Conservation (phyloP, 2,113 vertebrate species). For the Menidia beryllina region DNA sequence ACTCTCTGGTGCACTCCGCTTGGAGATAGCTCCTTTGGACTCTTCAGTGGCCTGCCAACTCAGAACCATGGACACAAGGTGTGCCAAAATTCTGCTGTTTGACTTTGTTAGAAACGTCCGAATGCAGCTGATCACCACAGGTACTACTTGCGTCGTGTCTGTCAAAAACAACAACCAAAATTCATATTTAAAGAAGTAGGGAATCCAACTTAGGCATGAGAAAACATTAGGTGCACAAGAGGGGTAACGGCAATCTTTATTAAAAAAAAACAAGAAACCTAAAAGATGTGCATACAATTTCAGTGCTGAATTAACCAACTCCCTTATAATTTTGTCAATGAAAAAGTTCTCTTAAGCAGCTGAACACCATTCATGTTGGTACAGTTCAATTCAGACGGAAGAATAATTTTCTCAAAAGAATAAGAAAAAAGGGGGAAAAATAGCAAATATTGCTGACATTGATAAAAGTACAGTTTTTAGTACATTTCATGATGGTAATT, state of each 20-base stretch:
- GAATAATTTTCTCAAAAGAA: too few species aligned
- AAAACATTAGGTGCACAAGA: too few species aligned
- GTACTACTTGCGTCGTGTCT: slow-evolving; percentile 70
- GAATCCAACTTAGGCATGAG: too few species aligned
- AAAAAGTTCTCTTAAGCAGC: background rate
- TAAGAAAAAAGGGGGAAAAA: too few species aligned
- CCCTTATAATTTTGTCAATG: background rate
- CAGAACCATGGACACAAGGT: slow-evolving; percentile 85
- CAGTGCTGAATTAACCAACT: background rate
- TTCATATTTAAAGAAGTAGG: too few species aligned
- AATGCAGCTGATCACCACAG: slow-evolving; percentile 83
- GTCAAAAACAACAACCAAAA: slow-evolving; percentile 25
- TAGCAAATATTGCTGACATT: too few species aligned
- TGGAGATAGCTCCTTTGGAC: slow-evolving; percentile 66
- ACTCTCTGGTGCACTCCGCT: slow-evolving; percentile 79
- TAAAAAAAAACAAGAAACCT: background rate
- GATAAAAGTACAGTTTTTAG: background rate
- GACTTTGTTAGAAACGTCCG: slow-evolving; percentile 83
- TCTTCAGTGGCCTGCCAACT: slow-evolving; percentile 81
- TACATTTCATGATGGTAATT: slow-evolving; percentile 5
- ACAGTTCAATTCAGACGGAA: too few species aligned
- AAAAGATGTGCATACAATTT: background rate
- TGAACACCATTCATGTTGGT: background rate
- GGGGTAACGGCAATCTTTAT: too few species aligned
- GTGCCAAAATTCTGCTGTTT: slow-evolving; percentile 80